Conservation (phyloP, 1,140 invertebrate genomes). For the Calycopis cecrops region DNA sequence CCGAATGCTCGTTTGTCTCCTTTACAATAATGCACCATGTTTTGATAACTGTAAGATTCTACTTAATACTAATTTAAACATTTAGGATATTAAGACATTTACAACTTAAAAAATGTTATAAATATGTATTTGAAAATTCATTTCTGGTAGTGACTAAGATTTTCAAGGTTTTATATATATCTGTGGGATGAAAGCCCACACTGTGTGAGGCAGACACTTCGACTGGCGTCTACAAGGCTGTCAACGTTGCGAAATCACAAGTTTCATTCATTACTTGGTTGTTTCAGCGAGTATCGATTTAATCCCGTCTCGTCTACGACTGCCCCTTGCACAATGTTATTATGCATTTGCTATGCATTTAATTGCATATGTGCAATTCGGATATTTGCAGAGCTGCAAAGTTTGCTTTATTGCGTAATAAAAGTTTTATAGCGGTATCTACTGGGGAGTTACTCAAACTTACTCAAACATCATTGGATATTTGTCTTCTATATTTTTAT, state of each 20-base stretch:
- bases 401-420: too few species aligned
- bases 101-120: neutral
- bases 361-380: too few species aligned
- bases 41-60: too few species aligned
- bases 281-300: conserved; percentile 1
- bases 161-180: conserved; percentile 2
- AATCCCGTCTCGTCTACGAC: neutral
- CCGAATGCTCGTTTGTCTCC: too few species aligned
- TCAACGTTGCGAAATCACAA: conserved; percentile 1
- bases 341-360: too few species aligned
- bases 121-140: neutral
- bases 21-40: too few species aligned
- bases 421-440: too few species aligned
- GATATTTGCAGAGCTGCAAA: too few species aligned
- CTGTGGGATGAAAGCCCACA: conserved; percentile 4
- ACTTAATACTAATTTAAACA: too few species aligned
- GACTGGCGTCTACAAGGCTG: conserved; percentile 3
- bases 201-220: neutral
- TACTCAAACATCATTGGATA: too few species aligned
- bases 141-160: conserved; percentile 2
- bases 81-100: neutral
- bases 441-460: too few species aligned
- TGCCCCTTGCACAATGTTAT: neutral
- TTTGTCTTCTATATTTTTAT: too few species aligned
- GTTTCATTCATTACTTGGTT: conserved; percentile 4